phyloP scores from a whole-genome alignment of 2,888 invertebrate genomes.

The Apodemia mormo region DNA sequence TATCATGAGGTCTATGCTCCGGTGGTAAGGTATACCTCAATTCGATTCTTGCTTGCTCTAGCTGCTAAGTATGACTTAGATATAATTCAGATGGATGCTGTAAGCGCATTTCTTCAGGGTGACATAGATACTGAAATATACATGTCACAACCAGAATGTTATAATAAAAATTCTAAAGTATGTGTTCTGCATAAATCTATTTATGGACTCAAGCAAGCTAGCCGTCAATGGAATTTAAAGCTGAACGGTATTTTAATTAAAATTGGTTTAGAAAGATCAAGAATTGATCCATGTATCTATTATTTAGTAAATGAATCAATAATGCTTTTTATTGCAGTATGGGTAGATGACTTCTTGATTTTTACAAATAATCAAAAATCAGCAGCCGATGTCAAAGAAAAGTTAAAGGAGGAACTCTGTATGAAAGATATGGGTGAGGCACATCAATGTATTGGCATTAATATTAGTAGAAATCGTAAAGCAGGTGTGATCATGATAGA shows the following conservation, averaged over 20 bases:
- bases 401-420: too few relatives aligned
- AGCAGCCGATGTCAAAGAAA: background rate
- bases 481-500: too few relatives aligned
- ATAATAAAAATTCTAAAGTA: background rate
- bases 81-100: too few relatives aligned
- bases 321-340: conserved; percentile 15
- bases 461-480: too few relatives aligned
- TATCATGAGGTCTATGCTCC: background rate
- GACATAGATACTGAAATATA: too few relatives aligned
- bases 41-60: too few relatives aligned
- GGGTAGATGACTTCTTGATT: conserved; percentile 20
- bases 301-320: background rate
- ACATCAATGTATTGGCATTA: too few relatives aligned
- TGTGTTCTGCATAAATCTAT: conserved; percentile 4
- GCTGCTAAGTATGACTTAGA: too few relatives aligned
- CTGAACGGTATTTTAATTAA: background rate
- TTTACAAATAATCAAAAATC: conserved; percentile 4
- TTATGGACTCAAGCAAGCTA: conserved; percentile 1
- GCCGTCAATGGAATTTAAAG: conserved; percentile 17
- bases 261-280: conserved; percentile 14
- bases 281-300: conserved; percentile 20
- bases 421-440: too few relatives aligned
- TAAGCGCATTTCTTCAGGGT: too few relatives aligned
- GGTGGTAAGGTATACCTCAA: background rate
- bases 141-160: background rate